phyloP scores from a whole-genome alignment of 2,888 invertebrate genomes.

The Drosophila meridiana region DNA sequence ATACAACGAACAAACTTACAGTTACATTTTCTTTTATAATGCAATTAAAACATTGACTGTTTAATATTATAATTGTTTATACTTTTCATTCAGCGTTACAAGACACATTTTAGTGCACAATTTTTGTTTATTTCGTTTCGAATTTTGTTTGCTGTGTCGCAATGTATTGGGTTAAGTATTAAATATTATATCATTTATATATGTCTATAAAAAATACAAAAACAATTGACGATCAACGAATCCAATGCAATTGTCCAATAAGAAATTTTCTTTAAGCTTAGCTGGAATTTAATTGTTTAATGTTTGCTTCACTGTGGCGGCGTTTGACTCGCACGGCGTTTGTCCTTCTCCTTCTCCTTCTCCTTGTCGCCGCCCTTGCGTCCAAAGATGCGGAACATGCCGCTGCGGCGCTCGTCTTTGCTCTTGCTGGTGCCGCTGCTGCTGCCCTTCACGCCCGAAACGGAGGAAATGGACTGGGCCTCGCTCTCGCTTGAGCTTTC shows the following conservation, averaged over 20 bases:
- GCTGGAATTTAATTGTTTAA: slow-evolving; percentile 26
- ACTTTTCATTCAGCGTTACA: slow-evolving; percentile 53
- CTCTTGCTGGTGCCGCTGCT: slow-evolving; percentile 75
- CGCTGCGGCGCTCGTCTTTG: slow-evolving; percentile 84
- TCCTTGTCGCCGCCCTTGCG: slow-evolving; percentile 83
- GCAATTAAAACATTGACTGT: slow-evolving; percentile 80
- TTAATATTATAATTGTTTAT: slow-evolving; percentile 69
- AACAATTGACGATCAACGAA: slow-evolving; percentile 51
- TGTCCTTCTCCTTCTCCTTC: slow-evolving; percentile 82
- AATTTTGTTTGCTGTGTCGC: slow-evolving; percentile 50
- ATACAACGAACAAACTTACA: slow-evolving; percentile 78
- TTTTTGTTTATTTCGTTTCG: slow-evolving; percentile 27
- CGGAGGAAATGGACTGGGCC: slow-evolving; percentile 85
- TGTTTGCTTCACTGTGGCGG: slow-evolving; percentile 74
- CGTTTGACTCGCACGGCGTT: slow-evolving; percentile 83
- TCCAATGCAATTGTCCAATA: slow-evolving; percentile 43
- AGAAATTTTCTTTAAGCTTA: slow-evolving; percentile 33
- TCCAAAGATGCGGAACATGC: slow-evolving; percentile 85
- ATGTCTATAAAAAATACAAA: slow-evolving; percentile 73
- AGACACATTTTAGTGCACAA: slow-evolving; percentile 48
- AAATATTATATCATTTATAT: slow-evolving; percentile 64
- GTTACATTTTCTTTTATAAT: slow-evolving; percentile 74
- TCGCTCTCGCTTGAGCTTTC: slow-evolving; percentile 85
- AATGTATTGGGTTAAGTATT: slow-evolving; percentile 52
- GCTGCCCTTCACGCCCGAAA: slow-evolving; percentile 84